Conservation (phyloP, 2,797 vertebrate genomes). For the Tokudaia tokunoshimensis region DNA sequence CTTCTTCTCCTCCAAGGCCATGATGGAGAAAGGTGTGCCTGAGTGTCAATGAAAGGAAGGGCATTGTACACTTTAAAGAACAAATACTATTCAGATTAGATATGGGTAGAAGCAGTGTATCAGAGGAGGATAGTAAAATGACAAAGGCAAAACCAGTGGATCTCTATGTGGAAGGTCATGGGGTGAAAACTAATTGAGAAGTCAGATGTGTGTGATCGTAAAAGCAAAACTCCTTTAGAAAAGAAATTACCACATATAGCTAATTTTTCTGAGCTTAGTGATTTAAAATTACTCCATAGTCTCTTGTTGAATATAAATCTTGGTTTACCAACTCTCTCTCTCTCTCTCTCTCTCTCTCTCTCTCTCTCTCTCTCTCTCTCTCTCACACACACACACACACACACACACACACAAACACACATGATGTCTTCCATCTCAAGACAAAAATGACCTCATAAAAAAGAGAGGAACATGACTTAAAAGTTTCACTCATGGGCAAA, state of each 20-base stretch:
- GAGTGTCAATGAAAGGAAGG: not conserved
- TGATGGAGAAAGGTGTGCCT: not conserved
- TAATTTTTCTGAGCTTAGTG: not conserved
- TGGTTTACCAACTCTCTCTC: not conserved
- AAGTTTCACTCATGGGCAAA: not conserved
- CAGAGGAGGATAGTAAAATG: conserved; percentile 34
- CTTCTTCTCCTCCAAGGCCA: not conserved
- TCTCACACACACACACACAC: not conserved
- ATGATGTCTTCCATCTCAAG: not conserved
- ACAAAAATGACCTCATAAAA: conserved; percentile 41
- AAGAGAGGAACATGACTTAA: not conserved
- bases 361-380: not conserved
- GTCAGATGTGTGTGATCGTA: conserved; percentile 12
- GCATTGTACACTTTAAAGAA: conserved; percentile 6
- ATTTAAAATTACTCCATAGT: not conserved
- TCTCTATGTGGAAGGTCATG: conserved; percentile 20
- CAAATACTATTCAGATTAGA: conserved; percentile 16
- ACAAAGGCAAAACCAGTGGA: conserved; percentile 9
- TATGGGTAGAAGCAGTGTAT: not conserved
- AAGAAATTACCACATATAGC: conserved; percentile 6
- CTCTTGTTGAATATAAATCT: conserved; percentile 56
- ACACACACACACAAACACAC: not conserved
- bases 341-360: not conserved
- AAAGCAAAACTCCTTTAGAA: conserved; percentile 41
- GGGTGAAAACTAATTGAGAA: conserved; percentile 47